phyloP scores from a whole-genome alignment of 2,113 vertebrate genomes.

The Tinamus guttatus region DNA sequence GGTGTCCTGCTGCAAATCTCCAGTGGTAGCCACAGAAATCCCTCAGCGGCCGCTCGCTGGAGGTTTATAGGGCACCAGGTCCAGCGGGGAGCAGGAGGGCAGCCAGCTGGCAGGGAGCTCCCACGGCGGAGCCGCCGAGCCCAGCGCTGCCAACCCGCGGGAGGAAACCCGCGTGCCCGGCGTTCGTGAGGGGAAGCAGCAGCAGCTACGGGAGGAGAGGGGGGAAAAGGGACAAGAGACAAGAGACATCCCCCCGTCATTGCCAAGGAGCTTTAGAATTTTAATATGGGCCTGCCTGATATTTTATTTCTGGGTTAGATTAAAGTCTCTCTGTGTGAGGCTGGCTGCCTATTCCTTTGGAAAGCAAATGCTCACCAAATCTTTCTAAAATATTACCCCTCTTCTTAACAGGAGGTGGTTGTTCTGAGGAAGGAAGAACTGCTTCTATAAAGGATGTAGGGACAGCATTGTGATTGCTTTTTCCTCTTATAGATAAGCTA shows the following conservation, averaged over 20 bases:
- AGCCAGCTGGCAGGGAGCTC: not conserved
- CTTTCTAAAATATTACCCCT: not conserved
- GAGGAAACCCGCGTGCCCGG: not conserved
- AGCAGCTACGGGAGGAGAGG: too few species aligned
- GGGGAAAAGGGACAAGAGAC: not conserved
- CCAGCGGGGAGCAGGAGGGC: not conserved
- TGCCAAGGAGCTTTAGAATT: not conserved
- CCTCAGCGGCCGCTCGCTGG: not conserved
- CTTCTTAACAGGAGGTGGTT: not conserved
- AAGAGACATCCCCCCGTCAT: not conserved
- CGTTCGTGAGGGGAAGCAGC: not conserved
- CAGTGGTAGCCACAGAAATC: not conserved
- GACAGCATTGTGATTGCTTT: not conserved
- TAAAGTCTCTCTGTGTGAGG: not conserved
- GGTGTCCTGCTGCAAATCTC: not conserved
- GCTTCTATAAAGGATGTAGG: not conserved
- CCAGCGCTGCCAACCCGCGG: rapidly evolving
- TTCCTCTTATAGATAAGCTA: not conserved
- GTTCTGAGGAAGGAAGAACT: not conserved
- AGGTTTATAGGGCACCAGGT: rapidly evolving
- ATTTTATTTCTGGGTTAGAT: not conserved
- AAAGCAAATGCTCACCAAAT: not conserved
- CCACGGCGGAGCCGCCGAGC: not conserved
- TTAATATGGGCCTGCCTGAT: not conserved
- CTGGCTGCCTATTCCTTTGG: not conserved